phyloP scores from a whole-genome alignment of 2,113 vertebrate genomes.

The Mobula hypostoma region DNA sequence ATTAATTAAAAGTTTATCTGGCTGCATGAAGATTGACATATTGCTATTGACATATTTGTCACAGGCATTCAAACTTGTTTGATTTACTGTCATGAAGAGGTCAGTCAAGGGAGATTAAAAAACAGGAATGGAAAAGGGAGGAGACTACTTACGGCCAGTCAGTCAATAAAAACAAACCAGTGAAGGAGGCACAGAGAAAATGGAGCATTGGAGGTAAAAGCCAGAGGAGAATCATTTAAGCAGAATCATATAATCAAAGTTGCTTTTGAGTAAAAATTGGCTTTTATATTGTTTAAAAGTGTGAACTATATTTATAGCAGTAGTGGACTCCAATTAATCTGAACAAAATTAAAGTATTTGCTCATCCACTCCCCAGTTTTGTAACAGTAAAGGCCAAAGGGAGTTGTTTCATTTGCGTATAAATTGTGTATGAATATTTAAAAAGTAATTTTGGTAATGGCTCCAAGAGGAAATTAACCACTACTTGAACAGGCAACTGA shows the following conservation, averaged over 20 bases:
- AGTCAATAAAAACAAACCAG: background rate
- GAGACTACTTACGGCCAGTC: background rate
- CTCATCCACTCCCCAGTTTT: background rate
- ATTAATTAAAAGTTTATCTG: background rate
- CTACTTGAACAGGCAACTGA: background rate
- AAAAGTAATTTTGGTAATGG: background rate
- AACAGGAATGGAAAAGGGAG: background rate
- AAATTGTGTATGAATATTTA: background rate
- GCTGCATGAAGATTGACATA: background rate
- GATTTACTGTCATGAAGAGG: background rate
- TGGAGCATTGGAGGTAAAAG: background rate
- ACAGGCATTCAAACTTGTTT: background rate
- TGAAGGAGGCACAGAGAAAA: background rate
- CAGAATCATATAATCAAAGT: background rate
- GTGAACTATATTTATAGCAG: background rate
- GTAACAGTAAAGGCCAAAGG: background rate
- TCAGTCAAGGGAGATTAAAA: background rate
- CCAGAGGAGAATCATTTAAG: background rate
- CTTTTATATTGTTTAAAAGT: background rate
- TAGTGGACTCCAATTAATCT: background rate
- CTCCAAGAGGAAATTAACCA: background rate
- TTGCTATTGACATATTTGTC: background rate
- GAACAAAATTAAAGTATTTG: background rate
- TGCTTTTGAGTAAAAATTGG: background rate
- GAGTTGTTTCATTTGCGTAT: background rate